phyloP scores from a whole-genome alignment of 2,113 vertebrate species.

The Morone chrysops region DNA sequence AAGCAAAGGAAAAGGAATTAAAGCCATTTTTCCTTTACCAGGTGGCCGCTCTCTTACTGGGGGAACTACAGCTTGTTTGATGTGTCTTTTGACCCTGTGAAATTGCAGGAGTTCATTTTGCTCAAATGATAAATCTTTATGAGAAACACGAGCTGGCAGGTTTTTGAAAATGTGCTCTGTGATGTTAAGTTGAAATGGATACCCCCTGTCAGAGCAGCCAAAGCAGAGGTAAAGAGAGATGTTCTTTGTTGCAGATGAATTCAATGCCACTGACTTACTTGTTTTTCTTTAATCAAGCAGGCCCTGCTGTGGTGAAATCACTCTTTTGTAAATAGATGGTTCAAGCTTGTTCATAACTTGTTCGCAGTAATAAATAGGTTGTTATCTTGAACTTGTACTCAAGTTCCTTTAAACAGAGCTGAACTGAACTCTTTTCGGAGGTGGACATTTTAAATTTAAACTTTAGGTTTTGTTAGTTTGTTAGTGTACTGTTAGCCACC shows the following conservation, averaged over 20 bases:
- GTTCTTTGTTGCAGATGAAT: slow-evolving; percentile 37
- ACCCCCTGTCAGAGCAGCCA: slow-evolving; percentile 23
- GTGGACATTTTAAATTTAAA: no score
- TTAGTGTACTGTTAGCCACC: no score
- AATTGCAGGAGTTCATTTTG: slow-evolving; percentile 54
- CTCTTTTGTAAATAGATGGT: neutral
- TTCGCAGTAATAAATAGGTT: neutral
- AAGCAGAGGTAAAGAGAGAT: slow-evolving; percentile 34
- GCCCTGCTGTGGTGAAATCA: neutral
- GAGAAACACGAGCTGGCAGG: slow-evolving; percentile 64
- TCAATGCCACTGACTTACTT: slow-evolving; percentile 6
- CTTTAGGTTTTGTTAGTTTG: no score
- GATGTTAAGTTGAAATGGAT: slow-evolving; percentile 67
- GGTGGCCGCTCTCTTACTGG: slow-evolving; percentile 44
- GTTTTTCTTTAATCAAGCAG: slow-evolving; percentile 6
- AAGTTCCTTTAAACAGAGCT: neutral
- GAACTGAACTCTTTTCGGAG: neutral
- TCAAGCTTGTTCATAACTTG: neutral
- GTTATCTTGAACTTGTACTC: neutral
- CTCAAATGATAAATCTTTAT: slow-evolving; percentile 61
- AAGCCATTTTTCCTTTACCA: slow-evolving; percentile 35
- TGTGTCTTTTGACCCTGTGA: slow-evolving; percentile 68
- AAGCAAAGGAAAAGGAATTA: slow-evolving; percentile 32
- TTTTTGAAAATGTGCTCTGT: slow-evolving; percentile 64
- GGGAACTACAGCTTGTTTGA: slow-evolving; percentile 59